phyloP scores from a whole-genome alignment of 2,888 invertebrate species.

The Molorchus minor region DNA sequence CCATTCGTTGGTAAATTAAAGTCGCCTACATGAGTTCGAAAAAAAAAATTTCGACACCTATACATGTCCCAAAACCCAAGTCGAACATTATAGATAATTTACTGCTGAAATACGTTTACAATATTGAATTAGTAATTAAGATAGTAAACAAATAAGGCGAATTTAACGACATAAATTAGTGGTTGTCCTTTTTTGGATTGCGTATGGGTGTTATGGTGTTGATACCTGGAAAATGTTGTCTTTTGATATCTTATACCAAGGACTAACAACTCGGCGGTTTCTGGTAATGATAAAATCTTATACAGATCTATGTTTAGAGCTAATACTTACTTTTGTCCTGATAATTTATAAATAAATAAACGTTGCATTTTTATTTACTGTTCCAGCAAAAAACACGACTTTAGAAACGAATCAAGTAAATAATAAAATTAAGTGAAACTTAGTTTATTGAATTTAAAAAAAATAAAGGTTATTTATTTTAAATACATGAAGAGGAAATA shows the following conservation, averaged over 20 bases:
- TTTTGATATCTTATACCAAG: neutral
- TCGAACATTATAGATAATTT: constrained; percentile 19
- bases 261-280: too few relatives aligned
- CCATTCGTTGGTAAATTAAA: constrained; percentile 36
- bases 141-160: constrained; percentile 9
- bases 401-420: too few relatives aligned
- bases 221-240: constrained; percentile 15
- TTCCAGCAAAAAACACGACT: too few relatives aligned
- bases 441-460: too few relatives aligned
- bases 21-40: neutral
- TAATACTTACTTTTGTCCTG: too few relatives aligned
- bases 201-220: constrained; percentile 16
- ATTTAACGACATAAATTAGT: constrained; percentile 9
- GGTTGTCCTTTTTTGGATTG: constrained; percentile 11
- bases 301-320: too few relatives aligned
- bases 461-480: too few relatives aligned
- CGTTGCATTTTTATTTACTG: too few relatives aligned
- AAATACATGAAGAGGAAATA: too few relatives aligned
- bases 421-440: too few relatives aligned
- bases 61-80: constrained; percentile 1
- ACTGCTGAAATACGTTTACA: neutral
- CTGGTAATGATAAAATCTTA: too few relatives aligned
- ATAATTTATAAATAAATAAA: too few relatives aligned
- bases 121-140: neutral
- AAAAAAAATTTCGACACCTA: constrained; percentile 22